Percentiles rank a stretch among this genome's conserved stretches.
Conservation (phyloP, 2,888 invertebrate species). For the Pachycephus smyrnensis region DNA sequence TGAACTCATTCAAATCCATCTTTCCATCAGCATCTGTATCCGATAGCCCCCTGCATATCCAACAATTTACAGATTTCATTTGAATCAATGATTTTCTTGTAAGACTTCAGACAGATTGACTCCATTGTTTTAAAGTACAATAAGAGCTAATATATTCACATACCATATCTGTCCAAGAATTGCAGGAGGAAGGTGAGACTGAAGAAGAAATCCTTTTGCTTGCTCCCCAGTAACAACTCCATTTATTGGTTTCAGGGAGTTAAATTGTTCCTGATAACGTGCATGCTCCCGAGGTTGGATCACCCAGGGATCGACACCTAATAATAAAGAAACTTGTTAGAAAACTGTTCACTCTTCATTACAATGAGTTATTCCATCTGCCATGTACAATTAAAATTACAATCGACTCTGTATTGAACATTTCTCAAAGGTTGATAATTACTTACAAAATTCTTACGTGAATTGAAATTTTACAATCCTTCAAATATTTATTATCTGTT, state of each 20-base stretch:
- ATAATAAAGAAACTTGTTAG: neutral
- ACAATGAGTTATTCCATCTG: neutral
- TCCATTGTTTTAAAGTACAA: neutral
- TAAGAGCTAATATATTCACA: constrained; percentile 38
- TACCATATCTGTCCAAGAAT: constrained; percentile 97
- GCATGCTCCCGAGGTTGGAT: constrained; percentile 88
- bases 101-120: constrained; percentile 9
- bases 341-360: neutral
- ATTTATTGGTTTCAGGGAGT: constrained; percentile 84
- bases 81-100: neutral
- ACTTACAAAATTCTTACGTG: neutral
- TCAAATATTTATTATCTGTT: neutral
- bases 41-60: constrained; percentile 79
- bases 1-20: constrained; percentile 96
- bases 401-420: no score
- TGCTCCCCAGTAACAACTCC: constrained; percentile 93
- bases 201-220: constrained; percentile 92
- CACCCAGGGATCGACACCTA: constrained; percentile 83
- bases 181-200: constrained; percentile 90
- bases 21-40: constrained; percentile 98
- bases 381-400: neutral
- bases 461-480: neutral
- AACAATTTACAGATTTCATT: neutral
- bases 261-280: constrained; percentile 93
- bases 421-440: neutral